A percentile compares a stretch with the other conserved stretches of the same genome.
Conservation (phyloP, 2,888 invertebrate genomes). For the Synergus laeviventris region DNA sequence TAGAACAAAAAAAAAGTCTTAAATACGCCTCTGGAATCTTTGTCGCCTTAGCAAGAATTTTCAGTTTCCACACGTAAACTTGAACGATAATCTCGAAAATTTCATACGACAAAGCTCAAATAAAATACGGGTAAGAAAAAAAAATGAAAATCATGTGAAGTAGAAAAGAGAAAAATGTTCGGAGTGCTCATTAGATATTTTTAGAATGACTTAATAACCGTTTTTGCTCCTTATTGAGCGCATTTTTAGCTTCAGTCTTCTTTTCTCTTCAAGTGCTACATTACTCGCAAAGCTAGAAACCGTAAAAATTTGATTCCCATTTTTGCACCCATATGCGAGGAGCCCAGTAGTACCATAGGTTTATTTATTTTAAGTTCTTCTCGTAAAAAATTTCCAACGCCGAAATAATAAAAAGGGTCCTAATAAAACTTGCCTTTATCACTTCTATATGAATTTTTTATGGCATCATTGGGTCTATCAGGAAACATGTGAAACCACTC, state of each 20-base stretch:
- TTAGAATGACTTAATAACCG: background rate
- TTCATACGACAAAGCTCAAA: slow-evolving; percentile 18
- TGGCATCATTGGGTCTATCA: too few relatives aligned
- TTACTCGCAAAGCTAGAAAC: background rate
- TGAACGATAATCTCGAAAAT: slow-evolving; percentile 20
- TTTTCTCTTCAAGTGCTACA: slow-evolving; percentile 13
- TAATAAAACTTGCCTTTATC: slow-evolving; percentile 18
- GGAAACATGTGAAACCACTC: too few relatives aligned
- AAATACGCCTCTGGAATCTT: slow-evolving; percentile 9
- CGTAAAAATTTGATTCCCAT: slow-evolving; percentile 14
- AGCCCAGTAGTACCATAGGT: background rate
- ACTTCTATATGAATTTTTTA: slow-evolving; percentile 13
- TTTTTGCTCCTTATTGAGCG: slow-evolving; percentile 2
- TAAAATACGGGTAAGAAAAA: background rate
- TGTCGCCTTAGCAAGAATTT: background rate
- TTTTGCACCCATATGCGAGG: slow-evolving; percentile 26
- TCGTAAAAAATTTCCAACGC: slow-evolving; percentile 27
- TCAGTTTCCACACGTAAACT: slow-evolving; percentile 5
- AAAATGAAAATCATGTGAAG: background rate
- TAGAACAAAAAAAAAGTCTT: background rate
- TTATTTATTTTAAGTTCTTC: slow-evolving; percentile 20
- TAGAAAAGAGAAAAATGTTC: background rate
- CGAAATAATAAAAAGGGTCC: slow-evolving; percentile 15
- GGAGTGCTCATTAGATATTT: slow-evolving; percentile 15
- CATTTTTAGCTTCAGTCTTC: background rate